A percentile compares a stretch with the other conserved stretches of the same genome.
These are phyloP conservation scores for Mycetomoellerius zeteki DNA, from an alignment of 1,140 invertebrate genomes.

Conservation along the genomic window DNA sequence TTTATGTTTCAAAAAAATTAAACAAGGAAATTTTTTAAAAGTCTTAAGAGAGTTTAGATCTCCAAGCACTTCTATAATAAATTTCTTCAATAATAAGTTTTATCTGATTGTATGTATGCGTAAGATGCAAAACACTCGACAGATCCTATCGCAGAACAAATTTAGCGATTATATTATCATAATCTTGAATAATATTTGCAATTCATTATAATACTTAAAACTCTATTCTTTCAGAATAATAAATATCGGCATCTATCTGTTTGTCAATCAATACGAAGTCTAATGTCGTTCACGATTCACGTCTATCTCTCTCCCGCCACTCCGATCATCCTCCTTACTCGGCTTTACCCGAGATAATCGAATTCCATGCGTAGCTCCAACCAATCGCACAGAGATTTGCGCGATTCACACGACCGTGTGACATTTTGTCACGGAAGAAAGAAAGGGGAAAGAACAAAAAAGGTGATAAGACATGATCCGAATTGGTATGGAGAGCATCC, in stretches of 20 bases:
- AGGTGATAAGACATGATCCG: conserved; percentile 31
- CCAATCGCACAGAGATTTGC: conserved; percentile 71
- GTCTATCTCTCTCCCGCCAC: not conserved
- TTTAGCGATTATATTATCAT: conserved; percentile 31
- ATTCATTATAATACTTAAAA: not conserved
- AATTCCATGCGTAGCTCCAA: conserved; percentile 71
- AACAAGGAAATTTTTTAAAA: not conserved
- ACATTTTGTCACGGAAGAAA: not conserved
- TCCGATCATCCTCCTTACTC: not conserved
- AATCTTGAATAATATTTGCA: not conserved
- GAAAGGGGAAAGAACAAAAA: not conserved
- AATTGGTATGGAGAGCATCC: not conserved
- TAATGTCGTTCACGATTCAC: conserved; percentile 6
- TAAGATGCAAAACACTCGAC: not conserved
- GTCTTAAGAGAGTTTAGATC: conserved; percentile 1
- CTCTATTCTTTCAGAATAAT: not conserved
- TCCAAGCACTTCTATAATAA: not conserved
- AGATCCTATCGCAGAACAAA: not conserved
- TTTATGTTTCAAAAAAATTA: not conserved
- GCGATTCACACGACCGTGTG: conserved; percentile 36
- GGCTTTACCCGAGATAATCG: conserved; percentile 67
- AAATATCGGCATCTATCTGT: not conserved
- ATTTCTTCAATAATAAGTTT: not conserved
- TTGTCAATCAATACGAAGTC: not conserved
- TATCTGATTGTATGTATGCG: not conserved